Evolutionary conservation across 1,140 invertebrate species (phyloP), one percentile per base, ranked within the genome.

Genomic region (Aplysia californica): DNA sequence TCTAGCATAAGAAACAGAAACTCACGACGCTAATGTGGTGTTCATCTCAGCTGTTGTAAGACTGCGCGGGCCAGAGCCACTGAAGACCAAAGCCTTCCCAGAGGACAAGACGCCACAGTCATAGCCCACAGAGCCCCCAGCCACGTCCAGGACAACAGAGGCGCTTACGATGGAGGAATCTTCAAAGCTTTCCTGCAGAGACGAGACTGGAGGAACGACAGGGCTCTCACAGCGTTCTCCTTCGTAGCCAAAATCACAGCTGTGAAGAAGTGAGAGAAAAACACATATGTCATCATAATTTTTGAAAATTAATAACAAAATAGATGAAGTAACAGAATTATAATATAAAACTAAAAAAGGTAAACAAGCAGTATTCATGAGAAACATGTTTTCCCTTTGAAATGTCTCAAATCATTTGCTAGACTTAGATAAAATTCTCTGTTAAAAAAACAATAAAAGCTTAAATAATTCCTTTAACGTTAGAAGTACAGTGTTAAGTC

Each of bases 21-120:
- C 50, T 2, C 70, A 88, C 87, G 82, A 80, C 50, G 76, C 82
- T 50, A 84, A 75, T 6, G 89, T 90, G 23, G 90, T 90, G 77
- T 91, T 90, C 5, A 91, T 75, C 56, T 91, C 90, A 44, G 83
- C 78, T 0, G 90, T 91, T 6, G 86, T 80, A 41, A 91, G 26
- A 70, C 84, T 69, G 26, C 91, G 79, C 3, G 76, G 79, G 0
- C 89, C 89, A 66, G 79, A 79, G 61, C 84, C 79, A 68, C 89
- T 85, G 79, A 91, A 91, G 2, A 91, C 89, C 15, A 89, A 79
- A 20, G 90, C 88, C 77, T 90, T 89, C 33, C 90, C 91, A 56
- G 85, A 85, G 0, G 88, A 86, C 39, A 91, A 64, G 5, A 90
- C 87, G 26, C 89, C 90, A 82, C 90, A 91, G 1, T 85, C 79